phyloP scores from a whole-genome alignment of 1,140 invertebrate species.

The Chymomyza costata region DNA sequence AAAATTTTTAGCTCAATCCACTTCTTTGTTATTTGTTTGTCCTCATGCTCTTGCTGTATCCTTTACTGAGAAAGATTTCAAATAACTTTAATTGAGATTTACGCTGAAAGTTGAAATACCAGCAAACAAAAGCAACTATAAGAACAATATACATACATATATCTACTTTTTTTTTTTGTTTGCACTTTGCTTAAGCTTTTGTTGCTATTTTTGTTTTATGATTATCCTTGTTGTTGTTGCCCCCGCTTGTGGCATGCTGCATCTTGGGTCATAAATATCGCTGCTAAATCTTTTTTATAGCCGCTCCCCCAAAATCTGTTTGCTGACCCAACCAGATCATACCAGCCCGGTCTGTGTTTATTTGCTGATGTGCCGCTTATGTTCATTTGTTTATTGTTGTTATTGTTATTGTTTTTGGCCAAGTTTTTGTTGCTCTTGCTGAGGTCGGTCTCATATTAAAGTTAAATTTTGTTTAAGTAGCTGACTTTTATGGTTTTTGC shows the following conservation, averaged over 20 bases:
- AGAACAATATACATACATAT: slow-evolving; percentile 25
- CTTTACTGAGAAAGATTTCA: background rate
- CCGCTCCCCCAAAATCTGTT: slow-evolving; percentile 35
- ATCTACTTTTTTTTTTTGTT: slow-evolving; percentile 10
- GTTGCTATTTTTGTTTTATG: background rate
- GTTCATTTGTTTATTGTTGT: slow-evolving; percentile 3
- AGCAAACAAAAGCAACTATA: slow-evolving; percentile 13
- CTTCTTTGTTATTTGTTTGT: no score
- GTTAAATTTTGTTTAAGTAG: slow-evolving; percentile 66
- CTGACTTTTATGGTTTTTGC: slow-evolving; percentile 57
- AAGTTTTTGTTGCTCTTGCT: background rate
- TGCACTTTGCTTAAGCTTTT: slow-evolving; percentile 35
- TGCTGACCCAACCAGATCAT: no score
- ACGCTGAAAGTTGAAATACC: slow-evolving; percentile 58
- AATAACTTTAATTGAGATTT: slow-evolving; percentile 64
- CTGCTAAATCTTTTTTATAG: slow-evolving; percentile 63
- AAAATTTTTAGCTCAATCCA: background rate
- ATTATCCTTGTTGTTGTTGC: slow-evolving; percentile 47
- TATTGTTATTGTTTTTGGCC: background rate
- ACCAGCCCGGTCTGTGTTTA: slow-evolving; percentile 57
- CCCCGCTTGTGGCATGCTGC: background rate
- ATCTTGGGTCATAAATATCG: slow-evolving; percentile 51
- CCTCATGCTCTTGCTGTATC: background rate
- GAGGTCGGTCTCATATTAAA: slow-evolving; percentile 38
- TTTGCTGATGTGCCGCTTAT: slow-evolving; percentile 34